phyloP scores from a whole-genome alignment of 2,797 vertebrate genomes.

The Halcyon chelicuti region DNA sequence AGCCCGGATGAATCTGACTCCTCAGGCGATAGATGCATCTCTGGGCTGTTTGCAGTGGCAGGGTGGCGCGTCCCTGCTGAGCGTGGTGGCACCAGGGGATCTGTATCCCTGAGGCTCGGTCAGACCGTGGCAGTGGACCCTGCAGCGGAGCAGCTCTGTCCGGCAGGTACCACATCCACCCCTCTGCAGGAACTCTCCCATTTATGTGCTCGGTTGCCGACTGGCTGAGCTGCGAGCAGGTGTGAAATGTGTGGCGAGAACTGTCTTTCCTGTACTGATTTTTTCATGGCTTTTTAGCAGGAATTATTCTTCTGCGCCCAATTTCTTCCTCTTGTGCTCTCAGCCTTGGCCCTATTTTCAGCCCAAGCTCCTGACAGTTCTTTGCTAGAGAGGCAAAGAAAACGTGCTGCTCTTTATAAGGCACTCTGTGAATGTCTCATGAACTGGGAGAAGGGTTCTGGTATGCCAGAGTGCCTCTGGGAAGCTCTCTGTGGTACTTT shows the following conservation, averaged over 20 bases:
- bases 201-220: neutral
- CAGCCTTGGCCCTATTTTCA: conserved; percentile 6
- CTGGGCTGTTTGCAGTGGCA: neutral
- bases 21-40: neutral
- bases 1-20: neutral
- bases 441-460: neutral
- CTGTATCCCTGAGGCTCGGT: neutral
- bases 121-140: neutral
- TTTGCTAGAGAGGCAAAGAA: conserved; percentile 18
- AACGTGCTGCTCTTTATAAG: neutral
- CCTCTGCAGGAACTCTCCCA: accelerated
- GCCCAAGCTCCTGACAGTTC: neutral
- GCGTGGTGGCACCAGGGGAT: neutral
- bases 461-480: neutral
- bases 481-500: neutral
- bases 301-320: neutral
- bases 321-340: neutral
- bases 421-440: neutral
- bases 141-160: neutral
- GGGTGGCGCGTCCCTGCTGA: neutral
- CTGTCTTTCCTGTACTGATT: neutral
- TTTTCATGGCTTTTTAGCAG: neutral
- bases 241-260: neutral
- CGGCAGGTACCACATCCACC: neutral
- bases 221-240: neutral